Evolutionary conservation across 2,113 vertebrate genomes (phyloP).

Genomic region (Willisornis vidua): DNA sequence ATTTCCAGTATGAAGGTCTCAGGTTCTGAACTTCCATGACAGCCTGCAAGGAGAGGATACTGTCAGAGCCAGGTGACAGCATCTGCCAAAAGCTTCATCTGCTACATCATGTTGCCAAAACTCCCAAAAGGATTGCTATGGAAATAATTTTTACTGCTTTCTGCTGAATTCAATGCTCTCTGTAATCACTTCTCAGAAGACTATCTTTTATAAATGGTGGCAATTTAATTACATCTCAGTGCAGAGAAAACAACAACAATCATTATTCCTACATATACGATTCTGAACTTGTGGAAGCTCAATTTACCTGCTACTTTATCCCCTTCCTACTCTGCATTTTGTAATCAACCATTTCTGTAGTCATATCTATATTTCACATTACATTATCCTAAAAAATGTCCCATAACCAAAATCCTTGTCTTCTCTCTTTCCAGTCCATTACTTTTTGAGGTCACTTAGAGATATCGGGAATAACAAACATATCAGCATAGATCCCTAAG

Average conservation of each 20-base stretch:
- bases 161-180: not conserved
- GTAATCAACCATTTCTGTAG: not conserved
- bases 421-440: not conserved
- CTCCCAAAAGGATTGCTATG: not conserved
- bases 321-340: not conserved
- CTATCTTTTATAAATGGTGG: not conserved
- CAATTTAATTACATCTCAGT: not conserved
- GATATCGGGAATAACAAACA: not conserved
- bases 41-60: slow-evolving; percentile 78
- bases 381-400: not conserved
- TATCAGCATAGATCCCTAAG: not conserved
- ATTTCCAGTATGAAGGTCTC: slow-evolving; percentile 97
- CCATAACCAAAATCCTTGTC: not conserved
- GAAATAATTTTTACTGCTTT: not conserved
- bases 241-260: not conserved
- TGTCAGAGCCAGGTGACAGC: not conserved
- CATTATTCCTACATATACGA: rapidly evolving
- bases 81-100: not conserved
- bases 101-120: not conserved
- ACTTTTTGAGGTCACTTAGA: not conserved
- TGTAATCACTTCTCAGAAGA: not conserved
- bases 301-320: not conserved
- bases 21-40: slow-evolving; percentile 98
- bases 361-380: not conserved
- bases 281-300: not conserved